A percentile compares a stretch with the other conserved stretches of the same genome.
These are phyloP conservation scores for Aphaenogaster rudis DNA, from an alignment of 1,140 invertebrate genomes.

Conservation along the genomic window DNA sequence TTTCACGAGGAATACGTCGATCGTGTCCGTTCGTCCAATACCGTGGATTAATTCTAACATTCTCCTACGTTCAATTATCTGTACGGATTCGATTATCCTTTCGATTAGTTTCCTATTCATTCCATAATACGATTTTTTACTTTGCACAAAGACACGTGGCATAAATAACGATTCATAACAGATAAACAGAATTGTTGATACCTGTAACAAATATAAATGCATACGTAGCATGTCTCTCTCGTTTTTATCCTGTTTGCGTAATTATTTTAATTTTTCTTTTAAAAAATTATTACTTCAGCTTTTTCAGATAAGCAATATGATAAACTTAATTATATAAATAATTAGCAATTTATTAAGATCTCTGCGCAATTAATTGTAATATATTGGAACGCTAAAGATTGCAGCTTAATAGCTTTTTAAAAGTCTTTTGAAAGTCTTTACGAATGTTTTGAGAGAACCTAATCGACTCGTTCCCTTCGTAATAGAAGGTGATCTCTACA, in stretches of 20 bases:
- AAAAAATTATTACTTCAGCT: neutral
- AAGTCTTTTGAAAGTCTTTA: neutral
- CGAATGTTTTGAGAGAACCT: neutral
- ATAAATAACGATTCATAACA: conserved; percentile 12
- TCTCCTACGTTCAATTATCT: conserved; percentile 10
- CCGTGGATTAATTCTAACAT: conserved; percentile 14
- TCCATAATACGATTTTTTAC: neutral
- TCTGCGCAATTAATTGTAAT: neutral
- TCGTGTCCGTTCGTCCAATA: conserved; percentile 12
- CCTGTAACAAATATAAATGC: neutral
- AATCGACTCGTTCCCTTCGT: conserved; percentile 5
- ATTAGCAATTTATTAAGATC: neutral
- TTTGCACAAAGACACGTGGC: neutral
- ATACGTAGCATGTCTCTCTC: neutral
- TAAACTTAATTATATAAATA: conserved; percentile 3
- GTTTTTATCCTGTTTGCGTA: neutral
- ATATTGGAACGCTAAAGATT: neutral
- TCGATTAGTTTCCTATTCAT: conserved; percentile 3
- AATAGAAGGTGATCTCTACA: conserved; percentile 16
- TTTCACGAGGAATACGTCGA: conserved; percentile 14
- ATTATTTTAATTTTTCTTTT: conserved; percentile 15
- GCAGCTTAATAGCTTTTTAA: neutral
- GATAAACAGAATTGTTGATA: neutral
- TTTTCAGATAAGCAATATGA: neutral
- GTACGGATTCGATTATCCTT: conserved; percentile 32